These are phyloP conservation scores for Tetramorium simillimum DNA, from an alignment of 1,140 invertebrate species.

Conservation along the genomic window DNA sequence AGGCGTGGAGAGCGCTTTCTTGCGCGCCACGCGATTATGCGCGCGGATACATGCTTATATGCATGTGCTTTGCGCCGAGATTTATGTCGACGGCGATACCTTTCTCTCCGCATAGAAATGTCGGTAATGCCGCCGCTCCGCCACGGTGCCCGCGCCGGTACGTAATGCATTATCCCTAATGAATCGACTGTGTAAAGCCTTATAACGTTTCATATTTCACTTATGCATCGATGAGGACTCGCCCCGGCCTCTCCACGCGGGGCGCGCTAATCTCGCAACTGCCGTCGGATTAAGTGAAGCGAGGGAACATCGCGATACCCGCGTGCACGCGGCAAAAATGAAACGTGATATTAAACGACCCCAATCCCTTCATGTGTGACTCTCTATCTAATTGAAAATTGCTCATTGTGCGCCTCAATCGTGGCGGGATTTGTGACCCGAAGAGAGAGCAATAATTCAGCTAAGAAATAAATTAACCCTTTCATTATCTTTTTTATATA, in stretches of 20 bases:
- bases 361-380: background rate
- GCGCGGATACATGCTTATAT: conserved; percentile 61
- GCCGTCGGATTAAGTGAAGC: conserved; percentile 7
- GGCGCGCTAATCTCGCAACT: conserved; percentile 6
- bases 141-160: background rate
- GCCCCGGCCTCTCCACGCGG: background rate
- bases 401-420: background rate
- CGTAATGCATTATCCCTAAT: conserved; percentile 65
- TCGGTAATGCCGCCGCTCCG: conserved; percentile 60
- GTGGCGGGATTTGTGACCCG: too few relatives aligned
- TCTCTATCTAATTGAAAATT: background rate
- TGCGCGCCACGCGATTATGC: conserved; percentile 43
- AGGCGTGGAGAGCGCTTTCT: conserved; percentile 56
- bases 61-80: conserved; percentile 58
- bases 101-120: conserved; percentile 70
- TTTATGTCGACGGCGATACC: conserved; percentile 68
- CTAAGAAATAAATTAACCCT: too few relatives aligned
- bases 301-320: background rate
- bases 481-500: too few relatives aligned
- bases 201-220: conserved; percentile 63
- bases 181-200: conserved; percentile 49
- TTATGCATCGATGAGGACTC: conserved; percentile 27
- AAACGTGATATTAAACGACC: background rate
- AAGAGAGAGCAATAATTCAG: too few relatives aligned
- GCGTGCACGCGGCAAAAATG: conserved; percentile 23